These are phyloP conservation scores for Eledone cirrhosa DNA, from an alignment of 2,888 invertebrate species.

Conservation along the genomic window DNA sequence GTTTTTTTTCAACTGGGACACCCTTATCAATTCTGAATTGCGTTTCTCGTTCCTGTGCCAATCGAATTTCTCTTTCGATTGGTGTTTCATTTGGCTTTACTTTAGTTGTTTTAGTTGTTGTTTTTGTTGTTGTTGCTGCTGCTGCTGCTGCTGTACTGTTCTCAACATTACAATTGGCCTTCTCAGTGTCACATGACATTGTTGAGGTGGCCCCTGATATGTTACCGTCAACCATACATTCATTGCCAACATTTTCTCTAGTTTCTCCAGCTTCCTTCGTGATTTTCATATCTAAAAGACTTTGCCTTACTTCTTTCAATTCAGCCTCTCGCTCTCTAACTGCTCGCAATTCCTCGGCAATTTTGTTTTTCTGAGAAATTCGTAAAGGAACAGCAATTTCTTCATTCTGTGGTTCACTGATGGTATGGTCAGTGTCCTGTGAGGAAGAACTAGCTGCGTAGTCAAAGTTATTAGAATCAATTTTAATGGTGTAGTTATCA, in stretches of 20 bases:
- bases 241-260: not conserved
- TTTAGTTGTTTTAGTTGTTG: constrained; percentile 3
- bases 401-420: constrained; percentile 23
- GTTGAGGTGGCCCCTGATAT: not conserved
- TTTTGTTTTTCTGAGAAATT: constrained; percentile 45
- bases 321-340: constrained; percentile 70
- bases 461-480: not conserved
- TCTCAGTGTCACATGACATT: not conserved
- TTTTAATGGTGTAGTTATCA: not conserved
- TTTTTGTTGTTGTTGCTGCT: constrained; percentile 25
- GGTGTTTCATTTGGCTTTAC: constrained; percentile 66
- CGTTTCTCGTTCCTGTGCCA: constrained; percentile 69
- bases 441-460: constrained; percentile 5
- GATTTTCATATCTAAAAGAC: constrained; percentile 37
- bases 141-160: not conserved
- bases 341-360: constrained; percentile 69
- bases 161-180: not conserved
- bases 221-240: not conserved
- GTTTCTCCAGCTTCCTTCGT: not conserved
- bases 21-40: constrained; percentile 66
- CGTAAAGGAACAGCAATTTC: not conserved
- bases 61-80: constrained; percentile 70
- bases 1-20: constrained; percentile 44
- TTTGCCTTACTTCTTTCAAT: constrained; percentile 50
- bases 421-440: constrained; percentile 21